Evolutionary conservation across 2,797 vertebrate genomes (phyloP).

Genomic region (Myotis vivesi): DNA sequence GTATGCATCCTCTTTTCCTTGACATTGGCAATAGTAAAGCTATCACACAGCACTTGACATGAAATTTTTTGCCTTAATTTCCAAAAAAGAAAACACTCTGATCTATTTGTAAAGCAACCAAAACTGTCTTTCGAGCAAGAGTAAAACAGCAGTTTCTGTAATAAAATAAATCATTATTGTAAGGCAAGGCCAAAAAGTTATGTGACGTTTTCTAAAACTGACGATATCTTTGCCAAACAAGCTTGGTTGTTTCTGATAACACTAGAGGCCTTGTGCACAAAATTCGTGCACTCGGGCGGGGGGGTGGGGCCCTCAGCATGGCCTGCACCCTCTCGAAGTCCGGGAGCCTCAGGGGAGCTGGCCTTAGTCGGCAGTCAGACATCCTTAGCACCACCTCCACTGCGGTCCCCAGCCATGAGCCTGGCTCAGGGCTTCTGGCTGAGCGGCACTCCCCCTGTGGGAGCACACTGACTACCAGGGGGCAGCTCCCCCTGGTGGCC

Average conservation of each 20-base stretch:
- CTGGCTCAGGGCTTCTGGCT: no score
- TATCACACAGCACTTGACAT: not conserved
- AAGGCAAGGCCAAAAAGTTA: not conserved
- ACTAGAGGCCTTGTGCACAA: no score
- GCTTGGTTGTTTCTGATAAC: slow-evolving; percentile 5
- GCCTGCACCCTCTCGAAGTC: no score
- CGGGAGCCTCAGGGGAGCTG: no score
- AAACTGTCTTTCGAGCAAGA: not conserved
- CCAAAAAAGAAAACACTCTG: not conserved
- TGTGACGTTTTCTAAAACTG: slow-evolving; percentile 24
- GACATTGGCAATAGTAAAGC: not conserved
- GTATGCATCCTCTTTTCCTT: not conserved
- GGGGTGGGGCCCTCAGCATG: no score
- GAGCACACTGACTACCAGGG: no score
- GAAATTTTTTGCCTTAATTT: slow-evolving; percentile 30
- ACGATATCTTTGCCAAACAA: slow-evolving; percentile 30
- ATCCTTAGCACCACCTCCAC: no score
- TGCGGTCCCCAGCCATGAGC: no score
- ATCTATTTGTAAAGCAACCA: slow-evolving; percentile 10
- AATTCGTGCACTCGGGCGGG: no score
- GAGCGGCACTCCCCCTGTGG: no score
- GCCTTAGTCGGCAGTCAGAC: no score
- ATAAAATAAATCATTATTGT: not conserved
- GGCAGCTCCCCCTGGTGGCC: no score
- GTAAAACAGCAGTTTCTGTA: not conserved